These are phyloP conservation scores for Xenopus laevis DNA, from an alignment of 2,113 vertebrate species.

Conservation along the genomic window DNA sequence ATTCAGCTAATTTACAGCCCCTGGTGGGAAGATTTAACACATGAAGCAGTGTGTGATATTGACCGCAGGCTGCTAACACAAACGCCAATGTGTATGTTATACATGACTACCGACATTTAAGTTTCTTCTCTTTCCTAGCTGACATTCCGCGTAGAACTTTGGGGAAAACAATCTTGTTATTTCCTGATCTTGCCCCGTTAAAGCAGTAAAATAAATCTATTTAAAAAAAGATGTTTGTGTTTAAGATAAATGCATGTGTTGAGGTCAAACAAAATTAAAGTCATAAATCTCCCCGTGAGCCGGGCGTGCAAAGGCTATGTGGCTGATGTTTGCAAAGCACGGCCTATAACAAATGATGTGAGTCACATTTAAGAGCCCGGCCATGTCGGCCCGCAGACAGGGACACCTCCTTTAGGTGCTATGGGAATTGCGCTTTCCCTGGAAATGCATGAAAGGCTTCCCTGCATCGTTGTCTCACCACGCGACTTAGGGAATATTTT, in stretches of 20 bases:
- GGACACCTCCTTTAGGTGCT: neutral
- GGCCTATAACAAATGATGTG: neutral
- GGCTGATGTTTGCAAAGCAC: neutral
- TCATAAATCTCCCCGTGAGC: neutral
- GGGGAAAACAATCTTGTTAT: neutral
- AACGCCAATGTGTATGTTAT: no score
- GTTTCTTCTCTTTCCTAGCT: no score
- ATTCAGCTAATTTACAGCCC: no score
- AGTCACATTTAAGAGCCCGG: neutral
- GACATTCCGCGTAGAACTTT: no score
- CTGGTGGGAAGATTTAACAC: no score
- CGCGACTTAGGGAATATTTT: no score
- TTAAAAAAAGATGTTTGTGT: neutral
- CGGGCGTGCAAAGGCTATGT: neutral
- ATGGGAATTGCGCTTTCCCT: neutral
- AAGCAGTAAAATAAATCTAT: neutral
- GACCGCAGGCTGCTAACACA: no score
- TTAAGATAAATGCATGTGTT: neutral
- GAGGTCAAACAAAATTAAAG: neutral
- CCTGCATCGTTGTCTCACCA: no score
- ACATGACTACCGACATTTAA: no score
- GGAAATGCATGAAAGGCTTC: neutral
- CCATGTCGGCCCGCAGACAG: neutral
- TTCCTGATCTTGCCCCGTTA: neutral
- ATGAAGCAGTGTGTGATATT: no score